Evolutionary conservation across 2,113 vertebrate genomes (phyloP).

Genomic region (Bubo scandiacus): DNA sequence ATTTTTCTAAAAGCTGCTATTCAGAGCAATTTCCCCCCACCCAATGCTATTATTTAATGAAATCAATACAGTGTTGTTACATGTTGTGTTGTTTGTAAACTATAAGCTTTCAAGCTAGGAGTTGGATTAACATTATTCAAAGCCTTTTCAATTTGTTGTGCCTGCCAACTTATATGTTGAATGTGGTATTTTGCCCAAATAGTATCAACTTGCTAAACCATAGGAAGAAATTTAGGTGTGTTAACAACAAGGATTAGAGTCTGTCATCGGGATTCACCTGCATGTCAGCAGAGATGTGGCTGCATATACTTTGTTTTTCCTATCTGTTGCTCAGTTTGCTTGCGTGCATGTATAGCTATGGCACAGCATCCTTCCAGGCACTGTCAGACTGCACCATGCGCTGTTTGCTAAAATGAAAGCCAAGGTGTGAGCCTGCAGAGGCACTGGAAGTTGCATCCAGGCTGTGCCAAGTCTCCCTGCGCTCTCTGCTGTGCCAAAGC

Average conservation of each 20-base stretch:
- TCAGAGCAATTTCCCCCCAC: not conserved
- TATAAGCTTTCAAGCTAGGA: slow-evolving; percentile 30
- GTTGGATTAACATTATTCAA: slow-evolving; percentile 33
- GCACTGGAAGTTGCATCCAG: not conserved
- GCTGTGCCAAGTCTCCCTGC: not conserved
- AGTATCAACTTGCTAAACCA: not conserved
- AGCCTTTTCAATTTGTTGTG: slow-evolving; percentile 40
- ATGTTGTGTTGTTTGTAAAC: slow-evolving; percentile 17
- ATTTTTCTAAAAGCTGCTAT: slow-evolving; percentile 26
- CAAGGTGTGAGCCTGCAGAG: not conserved
- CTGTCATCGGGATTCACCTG: not conserved
- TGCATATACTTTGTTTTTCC: not conserved
- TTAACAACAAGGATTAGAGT: slow-evolving; percentile 20
- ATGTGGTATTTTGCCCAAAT: slow-evolving; percentile 19
- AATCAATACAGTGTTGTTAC: slow-evolving; percentile 34
- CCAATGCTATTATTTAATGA: slow-evolving; percentile 54
- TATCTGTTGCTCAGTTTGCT: not conserved
- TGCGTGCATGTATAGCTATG: not conserved
- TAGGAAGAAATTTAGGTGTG: not conserved
- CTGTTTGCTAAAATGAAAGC: not conserved
- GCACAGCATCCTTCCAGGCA: not conserved
- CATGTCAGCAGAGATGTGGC: not conserved
- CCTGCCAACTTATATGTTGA: slow-evolving; percentile 28
- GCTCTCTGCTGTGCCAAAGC: not conserved
- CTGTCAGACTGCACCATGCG: not conserved